Evolutionary conservation across 2,797 vertebrate species (phyloP).

Genomic region (Hipposideros larvatus): DNA sequence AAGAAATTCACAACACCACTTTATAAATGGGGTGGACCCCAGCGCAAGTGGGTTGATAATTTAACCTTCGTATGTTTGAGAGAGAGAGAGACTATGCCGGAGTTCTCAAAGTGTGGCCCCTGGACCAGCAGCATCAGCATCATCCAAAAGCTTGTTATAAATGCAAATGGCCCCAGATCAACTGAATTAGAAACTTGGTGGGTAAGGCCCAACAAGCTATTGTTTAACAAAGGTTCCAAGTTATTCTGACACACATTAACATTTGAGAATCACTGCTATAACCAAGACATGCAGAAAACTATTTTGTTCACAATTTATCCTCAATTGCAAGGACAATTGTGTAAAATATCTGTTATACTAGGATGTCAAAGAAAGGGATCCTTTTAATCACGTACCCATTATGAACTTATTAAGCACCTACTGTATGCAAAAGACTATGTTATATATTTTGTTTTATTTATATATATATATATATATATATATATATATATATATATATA

Average conservation of each 20-base stretch:
- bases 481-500: no score
- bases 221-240: neutral
- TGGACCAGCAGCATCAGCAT: neutral
- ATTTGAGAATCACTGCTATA: neutral
- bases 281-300: slow-evolving; percentile 10
- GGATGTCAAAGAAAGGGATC: neutral
- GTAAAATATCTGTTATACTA: slow-evolving; percentile 3
- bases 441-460: no score
- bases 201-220: neutral
- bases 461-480: no score
- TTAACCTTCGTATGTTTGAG: neutral
- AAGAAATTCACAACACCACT: neutral
- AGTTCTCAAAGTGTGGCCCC: neutral
- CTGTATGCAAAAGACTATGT: neutral
- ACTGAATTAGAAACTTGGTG: neutral
- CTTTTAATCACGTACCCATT: neutral
- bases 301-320: neutral
- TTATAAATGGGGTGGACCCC: neutral
- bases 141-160: neutral
- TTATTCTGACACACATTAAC: neutral
- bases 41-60: neutral
- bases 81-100: neutral
- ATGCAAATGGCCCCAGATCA: neutral
- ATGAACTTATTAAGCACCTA: neutral
- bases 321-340: neutral